Evolutionary conservation across 2,113 vertebrate genomes (phyloP).

Genomic region (Microcebus tavaratra): DNA sequence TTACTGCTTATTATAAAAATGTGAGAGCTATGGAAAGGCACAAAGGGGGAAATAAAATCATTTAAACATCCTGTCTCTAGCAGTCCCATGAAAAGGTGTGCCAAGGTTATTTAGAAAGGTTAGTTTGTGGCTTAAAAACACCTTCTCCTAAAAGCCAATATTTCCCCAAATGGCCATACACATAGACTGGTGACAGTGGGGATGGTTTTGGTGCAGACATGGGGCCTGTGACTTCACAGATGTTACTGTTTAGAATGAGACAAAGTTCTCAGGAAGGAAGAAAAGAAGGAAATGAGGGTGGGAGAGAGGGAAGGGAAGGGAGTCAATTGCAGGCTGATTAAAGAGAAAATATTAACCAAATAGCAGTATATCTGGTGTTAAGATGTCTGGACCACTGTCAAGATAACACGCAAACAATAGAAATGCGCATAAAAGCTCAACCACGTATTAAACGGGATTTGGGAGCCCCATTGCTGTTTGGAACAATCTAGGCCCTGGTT

Average conservation of each 20-base stretch:
- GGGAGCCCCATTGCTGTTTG: background rate
- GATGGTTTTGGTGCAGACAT: background rate
- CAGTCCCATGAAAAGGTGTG: too few species aligned
- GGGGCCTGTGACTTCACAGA: background rate
- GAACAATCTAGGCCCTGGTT: background rate
- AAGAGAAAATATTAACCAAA: background rate
- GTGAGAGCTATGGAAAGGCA: background rate
- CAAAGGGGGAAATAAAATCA: background rate
- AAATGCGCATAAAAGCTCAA: background rate
- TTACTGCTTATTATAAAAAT: background rate
- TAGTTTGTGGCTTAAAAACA: background rate
- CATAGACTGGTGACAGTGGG: background rate
- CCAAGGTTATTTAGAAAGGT: background rate
- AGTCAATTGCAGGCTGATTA: background rate
- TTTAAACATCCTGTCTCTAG: background rate
- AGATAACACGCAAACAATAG: background rate
- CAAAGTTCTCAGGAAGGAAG: background rate
- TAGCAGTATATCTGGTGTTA: rapidly evolving
- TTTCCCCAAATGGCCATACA: background rate
- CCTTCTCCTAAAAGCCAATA: background rate
- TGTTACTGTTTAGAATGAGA: background rate
- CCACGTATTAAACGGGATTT: background rate
- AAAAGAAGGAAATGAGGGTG: rapidly evolving
- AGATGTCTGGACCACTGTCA: background rate
- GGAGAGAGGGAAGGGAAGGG: too few species aligned